Conservation (phyloP, 2,797 vertebrate species). For the Acanthis flammea region DNA sequence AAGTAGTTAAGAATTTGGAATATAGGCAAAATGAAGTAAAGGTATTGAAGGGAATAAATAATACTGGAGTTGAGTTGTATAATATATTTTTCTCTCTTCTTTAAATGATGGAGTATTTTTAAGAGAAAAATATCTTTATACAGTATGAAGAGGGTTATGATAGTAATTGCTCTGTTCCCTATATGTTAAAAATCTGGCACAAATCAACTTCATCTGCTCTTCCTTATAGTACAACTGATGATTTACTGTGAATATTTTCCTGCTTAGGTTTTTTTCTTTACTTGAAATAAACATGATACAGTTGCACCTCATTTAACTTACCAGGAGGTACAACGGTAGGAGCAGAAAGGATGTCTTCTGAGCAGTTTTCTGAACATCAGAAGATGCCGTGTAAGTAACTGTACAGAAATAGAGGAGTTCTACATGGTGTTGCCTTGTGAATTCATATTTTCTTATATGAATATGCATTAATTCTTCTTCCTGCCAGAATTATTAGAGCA, state of each 20-base stretch:
- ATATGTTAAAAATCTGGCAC: not conserved
- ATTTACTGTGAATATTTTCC: not conserved
- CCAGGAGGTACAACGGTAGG: not conserved
- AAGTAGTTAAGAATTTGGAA: not conserved
- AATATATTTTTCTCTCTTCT: not conserved
- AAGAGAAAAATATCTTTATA: not conserved
- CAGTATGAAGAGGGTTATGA: not conserved
- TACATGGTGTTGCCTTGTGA: not conserved
- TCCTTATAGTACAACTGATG: not conserved
- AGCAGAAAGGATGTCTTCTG: not conserved
- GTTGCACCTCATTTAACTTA: not conserved
- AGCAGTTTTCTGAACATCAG: not conserved
- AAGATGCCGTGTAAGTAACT: not conserved
- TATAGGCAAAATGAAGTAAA: not conserved
- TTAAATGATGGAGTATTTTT: not conserved
- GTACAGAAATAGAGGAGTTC: not conserved
- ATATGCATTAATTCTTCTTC: not conserved
- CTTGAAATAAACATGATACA: not conserved
- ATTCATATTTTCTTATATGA: not conserved
- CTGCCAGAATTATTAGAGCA: not conserved
- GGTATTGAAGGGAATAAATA: not conserved
- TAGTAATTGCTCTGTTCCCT: not conserved
- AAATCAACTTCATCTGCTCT: not conserved
- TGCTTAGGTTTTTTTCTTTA: not conserved
- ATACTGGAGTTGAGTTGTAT: not conserved